phyloP scores from a whole-genome alignment of 2,888 invertebrate species.

The Nemapogon koenigi region DNA sequence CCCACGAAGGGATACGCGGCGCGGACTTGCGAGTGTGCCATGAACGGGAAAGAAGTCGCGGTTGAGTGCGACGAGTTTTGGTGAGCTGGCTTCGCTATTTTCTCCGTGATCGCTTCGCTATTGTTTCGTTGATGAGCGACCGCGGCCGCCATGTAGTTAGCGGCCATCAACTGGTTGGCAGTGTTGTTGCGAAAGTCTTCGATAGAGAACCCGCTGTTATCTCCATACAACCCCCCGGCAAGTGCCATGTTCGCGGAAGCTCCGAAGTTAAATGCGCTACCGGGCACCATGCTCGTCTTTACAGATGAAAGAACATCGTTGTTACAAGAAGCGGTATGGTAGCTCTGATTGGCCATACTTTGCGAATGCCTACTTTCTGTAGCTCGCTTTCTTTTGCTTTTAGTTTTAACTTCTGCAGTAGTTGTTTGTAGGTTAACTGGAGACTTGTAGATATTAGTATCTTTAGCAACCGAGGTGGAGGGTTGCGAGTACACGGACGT shows the following conservation, averaged over 20 bases:
- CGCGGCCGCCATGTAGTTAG: slow-evolving; percentile 47
- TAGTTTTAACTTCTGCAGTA: slow-evolving; percentile 36
- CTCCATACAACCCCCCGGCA: slow-evolving; percentile 64
- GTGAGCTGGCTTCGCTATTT: slow-evolving; percentile 52
- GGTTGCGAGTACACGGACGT: slow-evolving; percentile 40
- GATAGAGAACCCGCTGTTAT: slow-evolving; percentile 69
- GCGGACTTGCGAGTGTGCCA: slow-evolving; percentile 65
- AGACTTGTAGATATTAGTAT: slow-evolving; percentile 37
- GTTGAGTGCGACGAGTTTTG: slow-evolving; percentile 44
- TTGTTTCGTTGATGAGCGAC: slow-evolving; percentile 48
- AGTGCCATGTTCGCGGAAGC: slow-evolving; percentile 68
- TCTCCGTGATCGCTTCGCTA: slow-evolving; percentile 37
- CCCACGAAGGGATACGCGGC: slow-evolving; percentile 68
- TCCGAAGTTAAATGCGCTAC: slow-evolving; percentile 86
- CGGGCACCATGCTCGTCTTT: slow-evolving; percentile 72
- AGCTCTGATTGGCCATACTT: slow-evolving; percentile 41
- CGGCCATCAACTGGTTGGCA: slow-evolving; percentile 68
- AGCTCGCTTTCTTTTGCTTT: slow-evolving; percentile 42
- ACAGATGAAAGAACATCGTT: slow-evolving; percentile 43
- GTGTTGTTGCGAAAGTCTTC: slow-evolving; percentile 71
- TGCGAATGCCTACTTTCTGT: slow-evolving; percentile 34
- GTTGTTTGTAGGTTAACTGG: slow-evolving; percentile 24
- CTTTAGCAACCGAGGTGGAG: slow-evolving; percentile 36
- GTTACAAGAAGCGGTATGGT: slow-evolving; percentile 69
- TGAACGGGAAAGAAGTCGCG: slow-evolving; percentile 63